Conservation (phyloP, 92 coral and sea anemone genomes). For the Pocillopora meandrina region DNA sequence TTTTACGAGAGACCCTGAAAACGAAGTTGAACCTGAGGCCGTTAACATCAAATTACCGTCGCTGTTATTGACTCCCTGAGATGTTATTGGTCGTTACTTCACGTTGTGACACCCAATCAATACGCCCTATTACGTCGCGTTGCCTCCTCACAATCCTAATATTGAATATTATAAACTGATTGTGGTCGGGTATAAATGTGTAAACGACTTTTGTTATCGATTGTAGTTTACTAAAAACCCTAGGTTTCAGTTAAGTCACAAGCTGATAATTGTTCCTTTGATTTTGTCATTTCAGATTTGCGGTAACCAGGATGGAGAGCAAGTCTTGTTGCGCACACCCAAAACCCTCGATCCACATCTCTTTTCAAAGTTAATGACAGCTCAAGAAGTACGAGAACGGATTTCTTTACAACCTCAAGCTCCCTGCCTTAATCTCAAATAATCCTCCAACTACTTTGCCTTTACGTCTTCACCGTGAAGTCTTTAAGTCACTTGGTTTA, state of each 20-base stretch:
- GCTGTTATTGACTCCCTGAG: no score
- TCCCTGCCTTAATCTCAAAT: constrained; percentile 73
- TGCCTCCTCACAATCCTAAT: no score
- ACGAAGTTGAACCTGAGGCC: no score
- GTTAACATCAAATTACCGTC: no score
- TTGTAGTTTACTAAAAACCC: background rate
- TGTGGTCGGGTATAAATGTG: no score
- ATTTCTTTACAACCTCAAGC: constrained; percentile 63
- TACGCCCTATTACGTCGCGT: no score
- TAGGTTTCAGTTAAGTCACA: background rate
- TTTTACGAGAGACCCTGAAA: no score
- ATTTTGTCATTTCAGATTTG: constrained; percentile 50
- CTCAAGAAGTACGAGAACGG: constrained; percentile 50
- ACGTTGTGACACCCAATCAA: no score
- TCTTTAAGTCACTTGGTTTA: background rate
- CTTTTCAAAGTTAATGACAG: constrained; percentile 61
- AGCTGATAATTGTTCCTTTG: background rate
- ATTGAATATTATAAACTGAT: no score
- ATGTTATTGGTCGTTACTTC: no score
- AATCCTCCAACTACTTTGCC: background rate
- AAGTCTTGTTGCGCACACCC: constrained; percentile 31
- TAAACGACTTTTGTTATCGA: no score
- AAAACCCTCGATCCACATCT: constrained; percentile 56
- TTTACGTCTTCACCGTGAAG: background rate
- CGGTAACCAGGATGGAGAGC: constrained; percentile 59